Conservation (phyloP, 2,888 invertebrate genomes). For the Nomada fabriciana region DNA sequence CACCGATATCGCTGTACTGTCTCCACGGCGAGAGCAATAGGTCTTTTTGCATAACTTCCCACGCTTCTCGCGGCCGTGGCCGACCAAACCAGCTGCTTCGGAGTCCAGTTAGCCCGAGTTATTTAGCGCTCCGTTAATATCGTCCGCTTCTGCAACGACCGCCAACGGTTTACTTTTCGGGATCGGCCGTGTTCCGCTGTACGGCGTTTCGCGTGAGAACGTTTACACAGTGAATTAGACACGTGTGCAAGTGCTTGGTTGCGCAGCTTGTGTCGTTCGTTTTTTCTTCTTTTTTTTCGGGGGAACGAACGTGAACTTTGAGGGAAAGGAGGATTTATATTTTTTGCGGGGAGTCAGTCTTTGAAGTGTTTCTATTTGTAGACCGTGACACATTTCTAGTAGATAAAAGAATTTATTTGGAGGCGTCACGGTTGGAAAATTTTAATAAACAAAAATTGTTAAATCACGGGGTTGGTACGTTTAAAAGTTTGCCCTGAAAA, state of each 20-base stretch:
- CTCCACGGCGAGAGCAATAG: conserved; percentile 39
- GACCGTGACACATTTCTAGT: too few species aligned
- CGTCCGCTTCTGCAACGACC: conserved; percentile 51
- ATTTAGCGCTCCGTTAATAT: conserved; percentile 73
- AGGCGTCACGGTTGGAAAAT: too few species aligned
- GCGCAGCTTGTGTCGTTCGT: neutral
- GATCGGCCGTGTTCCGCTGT: conserved; percentile 49
- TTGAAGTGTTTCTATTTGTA: too few species aligned
- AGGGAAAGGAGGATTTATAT: too few species aligned
- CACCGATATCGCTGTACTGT: conserved; percentile 57
- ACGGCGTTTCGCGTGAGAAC: conserved; percentile 43
- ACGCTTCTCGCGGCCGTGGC: conserved; percentile 65
- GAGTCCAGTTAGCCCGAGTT: conserved; percentile 69
- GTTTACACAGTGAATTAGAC: neutral
- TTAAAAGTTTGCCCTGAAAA: too few species aligned
- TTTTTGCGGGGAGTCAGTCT: too few species aligned
- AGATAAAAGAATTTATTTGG: too few species aligned
- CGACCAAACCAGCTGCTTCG: conserved; percentile 58
- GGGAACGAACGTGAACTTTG: too few species aligned
- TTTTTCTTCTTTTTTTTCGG: too few species aligned
- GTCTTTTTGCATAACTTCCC: conserved; percentile 76
- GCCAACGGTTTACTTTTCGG: conserved; percentile 55
- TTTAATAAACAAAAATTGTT: too few species aligned
- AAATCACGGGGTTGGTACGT: too few species aligned
- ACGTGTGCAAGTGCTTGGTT: neutral